phyloP scores from a whole-genome alignment of 2,888 invertebrate species.

The Chloroclysta siterata region DNA sequence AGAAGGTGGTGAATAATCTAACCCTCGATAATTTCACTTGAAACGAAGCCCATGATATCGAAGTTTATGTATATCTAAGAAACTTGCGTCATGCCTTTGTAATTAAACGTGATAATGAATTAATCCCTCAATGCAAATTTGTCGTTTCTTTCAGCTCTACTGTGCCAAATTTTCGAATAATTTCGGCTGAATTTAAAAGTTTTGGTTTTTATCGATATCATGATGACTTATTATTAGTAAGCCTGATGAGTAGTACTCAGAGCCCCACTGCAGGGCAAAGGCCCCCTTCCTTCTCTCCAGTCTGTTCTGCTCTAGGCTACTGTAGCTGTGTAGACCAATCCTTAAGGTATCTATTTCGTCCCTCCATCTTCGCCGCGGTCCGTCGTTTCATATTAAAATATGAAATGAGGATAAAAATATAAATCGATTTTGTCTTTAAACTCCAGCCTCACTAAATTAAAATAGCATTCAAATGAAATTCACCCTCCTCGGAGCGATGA shows the following conservation, averaged over 20 bases:
- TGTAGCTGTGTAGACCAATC: no score
- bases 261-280: no score
- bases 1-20: slow-evolving; percentile 4
- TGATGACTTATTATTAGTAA: not conserved
- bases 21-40: slow-evolving; percentile 3
- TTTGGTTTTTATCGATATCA: not conserved
- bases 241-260: no score
- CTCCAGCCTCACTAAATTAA: not conserved
- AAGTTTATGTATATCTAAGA: not conserved
- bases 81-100: not conserved
- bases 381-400: no score
- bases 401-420: no score
- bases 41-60: slow-evolving; percentile 6
- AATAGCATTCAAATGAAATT: slow-evolving; percentile 19
- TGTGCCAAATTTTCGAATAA: not conserved
- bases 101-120: not conserved
- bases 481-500: slow-evolving; percentile 3
- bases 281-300: no score
- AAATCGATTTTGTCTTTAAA: not conserved
- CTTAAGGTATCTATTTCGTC: no score
- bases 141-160: not conserved
- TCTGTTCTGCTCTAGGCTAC: no score
- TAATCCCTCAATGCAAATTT: not conserved
- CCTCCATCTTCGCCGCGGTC: no score
- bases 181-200: not conserved